A percentile compares a stretch with the other conserved stretches of the same genome.
Conservation (phyloP, 2,797 vertebrate genomes). For the Decapterus maruadsi region DNA sequence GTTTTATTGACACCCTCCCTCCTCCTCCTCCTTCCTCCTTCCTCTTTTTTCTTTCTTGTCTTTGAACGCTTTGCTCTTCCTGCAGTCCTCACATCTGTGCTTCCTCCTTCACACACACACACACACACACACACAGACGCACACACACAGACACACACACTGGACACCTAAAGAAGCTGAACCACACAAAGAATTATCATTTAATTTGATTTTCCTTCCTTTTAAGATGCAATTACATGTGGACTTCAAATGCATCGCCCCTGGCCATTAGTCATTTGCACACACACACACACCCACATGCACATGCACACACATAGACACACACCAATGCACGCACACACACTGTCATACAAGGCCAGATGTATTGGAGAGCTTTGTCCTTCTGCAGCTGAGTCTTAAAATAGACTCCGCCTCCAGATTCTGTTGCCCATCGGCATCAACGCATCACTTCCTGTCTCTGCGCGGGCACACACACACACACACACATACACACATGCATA, state of each 20-base stretch:
- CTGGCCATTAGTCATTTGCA: constrained; percentile 27
- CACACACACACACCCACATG: constrained; percentile 19
- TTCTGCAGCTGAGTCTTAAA: constrained; percentile 67
- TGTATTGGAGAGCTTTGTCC: constrained; percentile 53
- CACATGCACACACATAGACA: constrained; percentile 10
- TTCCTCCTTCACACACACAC: constrained; percentile 8
- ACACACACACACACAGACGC: constrained; percentile 1
- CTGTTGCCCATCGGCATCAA: constrained; percentile 35
- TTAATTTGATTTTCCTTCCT: constrained; percentile 24
- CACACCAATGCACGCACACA: constrained; percentile 16
- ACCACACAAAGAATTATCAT: constrained; percentile 2
- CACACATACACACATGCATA: not conserved
- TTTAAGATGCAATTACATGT: constrained; percentile 30
- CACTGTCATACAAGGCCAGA: constrained; percentile 46
- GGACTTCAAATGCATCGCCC: constrained; percentile 32
- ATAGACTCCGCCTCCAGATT: constrained; percentile 75
- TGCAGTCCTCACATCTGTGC: constrained; percentile 41
- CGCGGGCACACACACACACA: constrained; percentile 30
- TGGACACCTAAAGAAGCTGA: constrained; percentile 1
- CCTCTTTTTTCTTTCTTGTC: not conserved
- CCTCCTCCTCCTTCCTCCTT: constrained; percentile 26
- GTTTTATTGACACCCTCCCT: constrained; percentile 56
- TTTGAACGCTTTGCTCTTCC: constrained; percentile 25
- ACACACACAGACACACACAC: not conserved
- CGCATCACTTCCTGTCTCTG: constrained; percentile 77